These are phyloP conservation scores for Indicator maculatus DNA, from an alignment of 2,113 vertebrate genomes.

Conservation along the genomic window DNA sequence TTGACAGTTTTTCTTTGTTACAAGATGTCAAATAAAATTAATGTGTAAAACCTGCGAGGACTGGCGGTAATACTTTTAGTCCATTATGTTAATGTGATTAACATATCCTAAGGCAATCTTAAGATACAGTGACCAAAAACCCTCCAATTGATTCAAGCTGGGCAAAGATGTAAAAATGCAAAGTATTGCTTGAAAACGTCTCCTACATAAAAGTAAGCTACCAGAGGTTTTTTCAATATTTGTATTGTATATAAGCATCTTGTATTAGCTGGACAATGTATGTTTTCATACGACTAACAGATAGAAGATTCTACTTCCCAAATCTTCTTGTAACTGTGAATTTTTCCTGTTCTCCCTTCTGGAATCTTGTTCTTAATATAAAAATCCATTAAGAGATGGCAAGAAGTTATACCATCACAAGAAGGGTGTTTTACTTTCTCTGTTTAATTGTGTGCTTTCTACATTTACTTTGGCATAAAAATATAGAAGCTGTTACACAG, in stretches of 20 bases:
- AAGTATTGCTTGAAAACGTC: background rate
- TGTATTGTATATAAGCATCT: background rate
- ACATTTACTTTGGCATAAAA: background rate
- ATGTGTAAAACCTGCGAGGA: background rate
- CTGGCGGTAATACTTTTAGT: background rate
- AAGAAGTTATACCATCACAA: background rate
- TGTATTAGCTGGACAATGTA: background rate
- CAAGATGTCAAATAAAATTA: slow-evolving; percentile 44
- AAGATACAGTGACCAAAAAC: background rate
- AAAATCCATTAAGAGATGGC: background rate
- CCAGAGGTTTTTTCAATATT: background rate
- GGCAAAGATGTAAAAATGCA: background rate
- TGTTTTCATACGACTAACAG: background rate
- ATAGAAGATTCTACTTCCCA: background rate
- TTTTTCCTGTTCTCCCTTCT: background rate
- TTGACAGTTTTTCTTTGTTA: slow-evolving; percentile 1
- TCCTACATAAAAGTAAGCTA: background rate
- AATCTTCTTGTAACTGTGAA: background rate
- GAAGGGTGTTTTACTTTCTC: background rate
- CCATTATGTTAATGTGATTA: background rate
- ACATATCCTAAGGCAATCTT: background rate
- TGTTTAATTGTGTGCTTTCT: background rate
- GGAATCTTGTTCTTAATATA: background rate
- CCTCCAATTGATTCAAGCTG: background rate
- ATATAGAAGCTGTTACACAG: background rate